A percentile compares a stretch with the other conserved stretches of the same genome.
Evolutionary conservation across 2,113 vertebrate genomes (phyloP).

Genomic region (Pedetes capensis): DNA sequence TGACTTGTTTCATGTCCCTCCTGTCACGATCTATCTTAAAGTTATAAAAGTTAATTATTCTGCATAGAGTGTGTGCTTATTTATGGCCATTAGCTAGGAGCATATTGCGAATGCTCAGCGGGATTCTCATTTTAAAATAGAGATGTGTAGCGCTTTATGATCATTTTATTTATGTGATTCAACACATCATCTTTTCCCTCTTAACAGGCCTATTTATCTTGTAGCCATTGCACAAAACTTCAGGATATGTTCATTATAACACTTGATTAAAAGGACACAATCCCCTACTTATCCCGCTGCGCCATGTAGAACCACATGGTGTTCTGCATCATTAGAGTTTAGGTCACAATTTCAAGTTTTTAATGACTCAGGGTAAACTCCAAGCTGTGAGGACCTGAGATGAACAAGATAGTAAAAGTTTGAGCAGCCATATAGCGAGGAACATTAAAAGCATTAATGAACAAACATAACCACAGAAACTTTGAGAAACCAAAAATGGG

Average conservation of each 20-base stretch:
- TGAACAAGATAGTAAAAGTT: slow-evolving; percentile 56
- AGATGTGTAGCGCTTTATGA: neutral
- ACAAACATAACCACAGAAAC: slow-evolving; percentile 59
- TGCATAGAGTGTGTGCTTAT: neutral
- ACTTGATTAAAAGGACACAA: slow-evolving; percentile 56
- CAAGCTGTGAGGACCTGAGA: slow-evolving; percentile 60
- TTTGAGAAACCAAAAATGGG: slow-evolving; percentile 51
- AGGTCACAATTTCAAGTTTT: slow-evolving; percentile 59
- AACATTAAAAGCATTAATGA: slow-evolving; percentile 75
- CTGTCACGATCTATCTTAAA: neutral
- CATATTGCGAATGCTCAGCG: neutral
- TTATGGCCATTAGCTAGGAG: neutral
- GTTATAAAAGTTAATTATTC: slow-evolving; percentile 54
- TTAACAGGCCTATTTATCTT: neutral
- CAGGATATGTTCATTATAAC: neutral
- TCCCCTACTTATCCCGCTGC: neutral
- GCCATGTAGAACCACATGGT: neutral
- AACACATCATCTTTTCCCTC: neutral
- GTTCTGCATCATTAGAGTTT: slow-evolving; percentile 60
- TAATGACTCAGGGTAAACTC: slow-evolving; percentile 55
- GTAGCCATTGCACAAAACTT: neutral
- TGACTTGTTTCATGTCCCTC: neutral
- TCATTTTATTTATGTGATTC: slow-evolving; percentile 39
- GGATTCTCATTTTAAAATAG: neutral
- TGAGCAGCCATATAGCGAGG: slow-evolving; percentile 42